Evolutionary conservation across 2,113 vertebrate species (phyloP).

Genomic region (Mirounga angustirostris): DNA sequence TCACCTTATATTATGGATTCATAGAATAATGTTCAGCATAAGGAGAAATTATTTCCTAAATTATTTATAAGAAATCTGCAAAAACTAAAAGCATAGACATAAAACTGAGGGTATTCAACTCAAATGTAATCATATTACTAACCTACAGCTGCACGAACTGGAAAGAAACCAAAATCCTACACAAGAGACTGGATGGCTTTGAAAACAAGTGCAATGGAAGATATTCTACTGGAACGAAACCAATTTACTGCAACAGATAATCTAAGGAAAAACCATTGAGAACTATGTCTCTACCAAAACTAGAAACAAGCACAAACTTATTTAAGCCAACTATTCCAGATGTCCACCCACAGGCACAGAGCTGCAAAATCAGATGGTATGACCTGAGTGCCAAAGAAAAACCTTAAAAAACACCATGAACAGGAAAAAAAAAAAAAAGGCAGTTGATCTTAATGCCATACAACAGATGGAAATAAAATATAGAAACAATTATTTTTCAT

Average conservation of each 20-base stretch:
- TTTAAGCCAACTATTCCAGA: conserved; percentile 73
- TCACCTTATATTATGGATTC: not conserved
- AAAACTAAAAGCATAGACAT: conserved; percentile 6
- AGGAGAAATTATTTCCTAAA: not conserved
- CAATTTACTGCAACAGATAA: conserved; percentile 55
- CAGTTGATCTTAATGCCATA: conserved; percentile 71
- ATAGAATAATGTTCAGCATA: not conserved
- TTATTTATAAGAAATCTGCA: not conserved
- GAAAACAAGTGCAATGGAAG: conserved; percentile 43
- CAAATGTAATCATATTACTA: conserved; percentile 8
- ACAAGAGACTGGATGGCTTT: not conserved
- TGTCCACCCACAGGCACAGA: conserved; percentile 64
- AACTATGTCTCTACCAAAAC: conserved; percentile 28
- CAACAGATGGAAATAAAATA: conserved; percentile 74
- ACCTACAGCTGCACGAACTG: conserved; percentile 55
- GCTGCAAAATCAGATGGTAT: conserved; percentile 55
- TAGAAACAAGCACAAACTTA: conserved; percentile 56
- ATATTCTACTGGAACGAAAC: conserved; percentile 19
- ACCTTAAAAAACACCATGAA: conserved; percentile 58
- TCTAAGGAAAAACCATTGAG: conserved; percentile 40
- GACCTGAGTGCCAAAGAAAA: conserved; percentile 68
- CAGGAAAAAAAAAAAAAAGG: conserved; percentile 67
- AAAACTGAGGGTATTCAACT: conserved; percentile 41
- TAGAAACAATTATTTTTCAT: conserved; percentile 69
- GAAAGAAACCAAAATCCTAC: conserved; percentile 58